Conservation (phyloP, 2,797 vertebrate genomes). For the Passerculus sandwichensis region DNA sequence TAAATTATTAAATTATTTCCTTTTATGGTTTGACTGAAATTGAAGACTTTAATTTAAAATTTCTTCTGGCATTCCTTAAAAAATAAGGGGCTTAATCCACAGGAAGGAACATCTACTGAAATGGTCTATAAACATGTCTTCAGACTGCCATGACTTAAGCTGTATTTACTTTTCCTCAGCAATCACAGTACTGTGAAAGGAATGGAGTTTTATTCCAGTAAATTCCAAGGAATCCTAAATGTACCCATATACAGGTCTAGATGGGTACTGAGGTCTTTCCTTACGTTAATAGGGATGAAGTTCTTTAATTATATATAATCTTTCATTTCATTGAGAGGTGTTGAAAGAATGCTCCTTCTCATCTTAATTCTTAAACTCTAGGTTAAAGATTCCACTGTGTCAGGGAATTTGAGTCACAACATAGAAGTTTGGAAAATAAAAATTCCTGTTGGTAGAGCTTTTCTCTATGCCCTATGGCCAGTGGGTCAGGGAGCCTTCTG, state of each 20-base stretch:
- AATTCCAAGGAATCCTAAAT: background rate
- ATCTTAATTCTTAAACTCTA: background rate
- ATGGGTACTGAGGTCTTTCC: background rate
- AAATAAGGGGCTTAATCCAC: background rate
- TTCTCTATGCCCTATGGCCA: fast-evolving
- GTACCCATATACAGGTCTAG: background rate
- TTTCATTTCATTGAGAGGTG: background rate
- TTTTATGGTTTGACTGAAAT: background rate
- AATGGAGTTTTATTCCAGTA: background rate
- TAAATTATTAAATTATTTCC: background rate
- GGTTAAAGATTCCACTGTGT: fast-evolving
- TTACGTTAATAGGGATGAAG: fast-evolving
- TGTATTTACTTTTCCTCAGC: background rate
- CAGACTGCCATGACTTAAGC: background rate
- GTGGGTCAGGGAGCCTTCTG: background rate
- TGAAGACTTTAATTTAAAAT: background rate
- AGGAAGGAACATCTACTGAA: background rate
- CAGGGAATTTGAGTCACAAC: background rate
- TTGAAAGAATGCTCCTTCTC: background rate
- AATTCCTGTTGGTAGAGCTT: background rate
- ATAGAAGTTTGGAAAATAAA: background rate
- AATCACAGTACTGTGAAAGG: background rate
- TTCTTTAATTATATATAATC: background rate
- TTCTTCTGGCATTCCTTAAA: background rate
- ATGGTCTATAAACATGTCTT: background rate